Evolutionary conservation across 2,888 invertebrate species (phyloP), one percentile per base, ranked within the genome.

Genomic region (Oligia strigilis): DNA sequence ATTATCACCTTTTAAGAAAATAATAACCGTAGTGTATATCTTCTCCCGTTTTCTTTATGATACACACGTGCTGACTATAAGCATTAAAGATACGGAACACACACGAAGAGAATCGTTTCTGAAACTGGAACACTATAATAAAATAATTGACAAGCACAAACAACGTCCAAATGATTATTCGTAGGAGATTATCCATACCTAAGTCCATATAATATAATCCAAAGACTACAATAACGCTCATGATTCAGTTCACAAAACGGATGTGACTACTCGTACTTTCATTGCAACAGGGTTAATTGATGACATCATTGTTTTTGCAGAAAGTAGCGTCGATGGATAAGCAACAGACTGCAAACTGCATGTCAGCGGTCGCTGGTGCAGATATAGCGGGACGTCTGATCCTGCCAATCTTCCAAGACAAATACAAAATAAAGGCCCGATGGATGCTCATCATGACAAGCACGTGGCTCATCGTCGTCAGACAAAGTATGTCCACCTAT

Each of bases 341-440:
- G 85, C 93, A 97, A 72, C 95, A 98, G 86, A 98, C 98, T 5
- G 98, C 98, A 2, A 94, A 95, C 66, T 98, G 98, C 85, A 98
- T 98, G 98, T 98, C 98, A n/a, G 97, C 97, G 0, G 97, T 98
- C 75, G 98, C 98, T 4, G 95, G 97, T 6, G 97, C 98, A 29
- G 98, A 98, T 90, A 98, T 98, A 70, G 90, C 97, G 0, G 98
- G 98, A n/a, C 97, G 98, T 72, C 94, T 98, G 60, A 95, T 97
- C 2, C 93, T 98, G 79, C 98, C 98, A 9, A 95, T 97, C 79
- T 94, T 98, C 84, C 98, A 98, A 79, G 98, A 98, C 90, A 97
- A 97, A 90, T 95, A 97, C 77, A 97, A 97, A 75, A 97, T 98
- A 80, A 97, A 97, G 29, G 98, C 98, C 75, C 96, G 98, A 83